phyloP scores from a whole-genome alignment of 2,888 invertebrate genomes.

The Drosophila cognata region DNA sequence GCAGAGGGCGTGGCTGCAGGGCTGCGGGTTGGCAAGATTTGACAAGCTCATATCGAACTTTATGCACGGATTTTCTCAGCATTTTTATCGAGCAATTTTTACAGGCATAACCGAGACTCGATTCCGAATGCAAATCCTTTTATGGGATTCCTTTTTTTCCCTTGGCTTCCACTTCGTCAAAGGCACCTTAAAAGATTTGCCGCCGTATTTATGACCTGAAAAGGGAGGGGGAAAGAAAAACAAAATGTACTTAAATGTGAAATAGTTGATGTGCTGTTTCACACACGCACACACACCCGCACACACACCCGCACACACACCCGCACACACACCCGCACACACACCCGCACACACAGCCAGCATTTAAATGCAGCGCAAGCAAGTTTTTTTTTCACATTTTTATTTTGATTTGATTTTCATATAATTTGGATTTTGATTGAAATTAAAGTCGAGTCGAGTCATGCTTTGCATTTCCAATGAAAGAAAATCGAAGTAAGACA shows the following conservation, averaged over 20 bases:
- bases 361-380: constrained; percentile 57
- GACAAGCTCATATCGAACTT: constrained; percentile 63
- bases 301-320: constrained; percentile 52
- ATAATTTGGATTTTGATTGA: constrained; percentile 79
- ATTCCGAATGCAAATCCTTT: constrained; percentile 64
- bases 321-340: constrained; percentile 9
- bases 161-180: background rate
- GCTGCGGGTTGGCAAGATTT: constrained; percentile 30
- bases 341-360: background rate
- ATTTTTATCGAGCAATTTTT: constrained; percentile 60
- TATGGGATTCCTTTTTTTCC: constrained; percentile 26
- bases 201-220: constrained; percentile 49
- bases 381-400: constrained; percentile 52
- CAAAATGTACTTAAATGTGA: constrained; percentile 51
- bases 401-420: constrained; percentile 73
- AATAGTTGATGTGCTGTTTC: constrained; percentile 71
- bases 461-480: constrained; percentile 69
- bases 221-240: constrained; percentile 1
- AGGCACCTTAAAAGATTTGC: constrained; percentile 48
- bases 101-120: constrained; percentile 51
- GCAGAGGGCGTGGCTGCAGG: background rate
- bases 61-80: constrained; percentile 64
- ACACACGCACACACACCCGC: constrained; percentile 58
- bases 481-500: constrained; percentile 10
- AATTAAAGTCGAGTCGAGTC: constrained; percentile 63